Conservation (phyloP, 2,113 vertebrate species). For the Gadus macrocephalus region DNA sequence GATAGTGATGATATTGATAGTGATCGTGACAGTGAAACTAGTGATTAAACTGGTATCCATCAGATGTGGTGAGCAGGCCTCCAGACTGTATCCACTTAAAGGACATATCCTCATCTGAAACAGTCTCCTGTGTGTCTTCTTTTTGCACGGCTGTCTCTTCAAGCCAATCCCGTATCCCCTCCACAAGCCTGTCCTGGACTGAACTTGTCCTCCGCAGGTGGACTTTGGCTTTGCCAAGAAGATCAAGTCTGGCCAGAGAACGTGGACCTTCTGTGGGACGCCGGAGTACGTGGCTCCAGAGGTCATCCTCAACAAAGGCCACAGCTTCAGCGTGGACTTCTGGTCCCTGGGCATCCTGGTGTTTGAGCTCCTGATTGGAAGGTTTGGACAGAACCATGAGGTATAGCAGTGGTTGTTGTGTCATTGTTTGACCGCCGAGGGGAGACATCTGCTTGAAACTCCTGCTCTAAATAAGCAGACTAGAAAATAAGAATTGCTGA, state of each 20-base stretch:
- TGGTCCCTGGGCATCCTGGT: constrained; percentile 93
- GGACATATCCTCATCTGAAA: too few relatives aligned
- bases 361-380: constrained; percentile 90
- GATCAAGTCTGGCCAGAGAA: constrained; percentile 86
- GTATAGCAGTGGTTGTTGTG: neutral
- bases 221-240: constrained; percentile 97
- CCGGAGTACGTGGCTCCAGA: constrained; percentile 94
- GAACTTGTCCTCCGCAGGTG: constrained; percentile 66
- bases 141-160: too few relatives aligned
- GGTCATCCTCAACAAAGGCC: constrained; percentile 92
- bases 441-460: neutral
- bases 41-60: too few relatives aligned
- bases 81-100: too few relatives aligned
- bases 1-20: too few relatives aligned
- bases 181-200: too few relatives aligned
- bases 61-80: too few relatives aligned
- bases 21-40: too few relatives aligned
- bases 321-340: constrained; percentile 91
- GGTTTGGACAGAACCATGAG: constrained; percentile 61
- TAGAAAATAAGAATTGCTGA: too few relatives aligned
- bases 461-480: too few relatives aligned
- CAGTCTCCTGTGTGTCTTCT: too few relatives aligned
- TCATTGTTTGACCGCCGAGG: neutral
- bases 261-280: constrained; percentile 94
- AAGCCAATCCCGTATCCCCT: too few relatives aligned